A percentile compares a stretch with the other conserved stretches of the same genome.
Evolutionary conservation across 2,888 invertebrate genomes (phyloP).

Genomic region (Acrobasis suavella): DNA sequence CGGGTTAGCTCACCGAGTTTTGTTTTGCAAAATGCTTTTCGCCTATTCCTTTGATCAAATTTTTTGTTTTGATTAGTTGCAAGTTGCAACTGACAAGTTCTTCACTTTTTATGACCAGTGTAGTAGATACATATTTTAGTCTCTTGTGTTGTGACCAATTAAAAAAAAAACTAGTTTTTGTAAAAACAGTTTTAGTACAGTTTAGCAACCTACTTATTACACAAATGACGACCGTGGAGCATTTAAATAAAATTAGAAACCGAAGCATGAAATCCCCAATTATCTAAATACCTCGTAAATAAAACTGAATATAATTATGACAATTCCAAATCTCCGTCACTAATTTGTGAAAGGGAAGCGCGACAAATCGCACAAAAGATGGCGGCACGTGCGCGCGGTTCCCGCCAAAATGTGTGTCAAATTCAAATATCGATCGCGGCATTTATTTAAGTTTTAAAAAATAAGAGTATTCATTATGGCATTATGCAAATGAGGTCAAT

Average conservation of each 20-base stretch:
- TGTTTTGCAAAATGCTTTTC: too few species aligned
- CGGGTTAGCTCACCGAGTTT: too few species aligned
- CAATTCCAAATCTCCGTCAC: constrained; percentile 57
- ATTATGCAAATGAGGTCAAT: constrained; percentile 24
- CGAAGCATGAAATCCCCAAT: constrained; percentile 45
- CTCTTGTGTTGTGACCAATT: too few species aligned
- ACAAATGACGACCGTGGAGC: constrained; percentile 37
- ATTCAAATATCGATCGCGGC: constrained; percentile 44
- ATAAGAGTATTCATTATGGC: constrained; percentile 2
- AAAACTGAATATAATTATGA: constrained; percentile 57
- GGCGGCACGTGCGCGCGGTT: constrained; percentile 62
- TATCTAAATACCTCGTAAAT: constrained; percentile 43
- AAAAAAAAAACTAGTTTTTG: too few species aligned
- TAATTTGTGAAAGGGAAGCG: constrained; percentile 49
- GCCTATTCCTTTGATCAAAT: too few species aligned
- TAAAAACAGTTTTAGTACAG: too few species aligned
- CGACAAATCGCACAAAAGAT: constrained; percentile 62
- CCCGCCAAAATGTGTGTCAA: constrained; percentile 65
- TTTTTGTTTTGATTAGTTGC: too few species aligned
- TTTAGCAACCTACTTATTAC: neutral
- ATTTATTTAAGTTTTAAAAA: constrained; percentile 17
- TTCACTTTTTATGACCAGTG: too few species aligned
- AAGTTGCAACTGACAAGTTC: too few species aligned
- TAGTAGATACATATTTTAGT: too few species aligned
- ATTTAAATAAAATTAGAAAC: constrained; percentile 57